Evolutionary conservation across 2,113 vertebrate species (phyloP).

Genomic region (Chaetops frenatus): DNA sequence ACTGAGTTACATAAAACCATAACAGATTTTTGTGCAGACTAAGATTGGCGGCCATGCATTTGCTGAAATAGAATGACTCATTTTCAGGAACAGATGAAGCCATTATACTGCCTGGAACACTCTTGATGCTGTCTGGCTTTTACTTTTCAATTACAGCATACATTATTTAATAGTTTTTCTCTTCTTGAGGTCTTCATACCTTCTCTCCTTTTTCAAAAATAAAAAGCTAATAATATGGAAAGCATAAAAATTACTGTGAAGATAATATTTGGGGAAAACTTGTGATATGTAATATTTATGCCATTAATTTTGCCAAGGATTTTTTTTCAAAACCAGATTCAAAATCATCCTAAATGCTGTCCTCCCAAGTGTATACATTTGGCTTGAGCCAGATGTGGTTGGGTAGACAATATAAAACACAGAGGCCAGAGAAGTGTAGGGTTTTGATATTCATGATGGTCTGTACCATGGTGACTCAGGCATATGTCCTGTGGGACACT

Average conservation of each 20-base stretch:
- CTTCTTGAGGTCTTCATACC: neutral
- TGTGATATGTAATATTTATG: neutral
- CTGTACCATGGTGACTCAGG: neutral
- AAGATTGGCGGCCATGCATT: neutral
- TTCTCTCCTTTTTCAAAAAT: neutral
- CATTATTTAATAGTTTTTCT: slow-evolving; percentile 37
- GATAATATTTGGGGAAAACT: neutral
- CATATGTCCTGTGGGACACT: neutral
- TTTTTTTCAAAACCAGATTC: neutral
- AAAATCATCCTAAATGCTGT: neutral
- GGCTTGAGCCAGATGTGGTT: neutral
- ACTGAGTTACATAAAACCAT: neutral
- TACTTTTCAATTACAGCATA: slow-evolving; percentile 34
- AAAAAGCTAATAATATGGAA: neutral
- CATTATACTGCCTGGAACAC: slow-evolving; percentile 29
- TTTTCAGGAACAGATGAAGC: slow-evolving; percentile 47
- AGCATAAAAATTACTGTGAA: neutral
- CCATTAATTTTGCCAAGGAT: neutral
- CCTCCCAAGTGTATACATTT: neutral
- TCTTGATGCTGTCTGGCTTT: slow-evolving; percentile 10
- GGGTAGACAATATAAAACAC: neutral
- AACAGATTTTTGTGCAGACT: neutral
- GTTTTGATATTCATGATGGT: neutral
- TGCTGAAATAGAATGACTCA: slow-evolving; percentile 4
- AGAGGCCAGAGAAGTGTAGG: neutral